Conservation (phyloP, 2,888 invertebrate species). For the Diarsia mendica region DNA sequence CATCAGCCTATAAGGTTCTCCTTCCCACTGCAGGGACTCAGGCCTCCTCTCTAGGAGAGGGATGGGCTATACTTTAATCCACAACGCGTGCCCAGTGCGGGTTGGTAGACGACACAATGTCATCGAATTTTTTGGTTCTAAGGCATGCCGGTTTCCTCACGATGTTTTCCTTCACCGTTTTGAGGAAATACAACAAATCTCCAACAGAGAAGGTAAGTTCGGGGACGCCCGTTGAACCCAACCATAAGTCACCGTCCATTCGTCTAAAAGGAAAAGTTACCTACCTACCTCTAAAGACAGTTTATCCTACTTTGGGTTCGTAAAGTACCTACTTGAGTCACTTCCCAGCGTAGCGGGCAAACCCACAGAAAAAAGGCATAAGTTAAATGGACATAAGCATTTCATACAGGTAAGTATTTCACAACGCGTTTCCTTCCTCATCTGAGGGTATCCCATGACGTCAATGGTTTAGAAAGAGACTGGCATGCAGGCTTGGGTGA, state of each 20-base stretch:
- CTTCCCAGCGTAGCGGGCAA: background rate
- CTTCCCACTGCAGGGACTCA: too few relatives aligned
- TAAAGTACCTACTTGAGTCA: background rate
- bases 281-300: background rate
- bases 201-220: background rate
- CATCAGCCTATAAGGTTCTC: too few relatives aligned
- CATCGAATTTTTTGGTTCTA: too few relatives aligned
- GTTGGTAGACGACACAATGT: too few relatives aligned
- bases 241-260: background rate
- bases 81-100: too few relatives aligned
- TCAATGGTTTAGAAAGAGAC: background rate
- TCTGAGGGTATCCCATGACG: conserved; percentile 1
- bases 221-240: background rate
- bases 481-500: too few relatives aligned
- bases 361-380: background rate
- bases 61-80: too few relatives aligned
- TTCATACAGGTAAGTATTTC: too few relatives aligned
- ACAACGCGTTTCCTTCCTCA: conserved; percentile 26
- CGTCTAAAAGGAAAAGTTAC: background rate
- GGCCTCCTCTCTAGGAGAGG: too few relatives aligned
- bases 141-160: too few relatives aligned
- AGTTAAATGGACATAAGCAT: background rate
- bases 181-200: background rate
- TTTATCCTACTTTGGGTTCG: background rate
- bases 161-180: too few relatives aligned